Conservation (phyloP, 2,797 vertebrate genomes). For the Hipposideros larvatus region DNA sequence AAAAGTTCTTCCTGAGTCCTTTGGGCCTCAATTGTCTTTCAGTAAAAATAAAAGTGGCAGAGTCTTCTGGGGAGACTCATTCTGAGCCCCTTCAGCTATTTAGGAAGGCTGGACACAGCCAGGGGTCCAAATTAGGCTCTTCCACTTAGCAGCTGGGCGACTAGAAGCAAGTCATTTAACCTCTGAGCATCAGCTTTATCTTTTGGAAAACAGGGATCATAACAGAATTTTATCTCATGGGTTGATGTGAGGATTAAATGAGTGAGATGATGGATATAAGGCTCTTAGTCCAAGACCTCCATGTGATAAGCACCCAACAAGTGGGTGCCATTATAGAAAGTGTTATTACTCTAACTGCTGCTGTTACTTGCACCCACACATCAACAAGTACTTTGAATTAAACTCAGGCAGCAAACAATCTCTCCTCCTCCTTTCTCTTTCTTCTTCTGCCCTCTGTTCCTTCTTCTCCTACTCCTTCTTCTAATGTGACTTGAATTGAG, state of each 20-base stretch:
- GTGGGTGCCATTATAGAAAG: not conserved
- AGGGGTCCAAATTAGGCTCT: not conserved
- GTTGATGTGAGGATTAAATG: not conserved
- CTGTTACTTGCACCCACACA: not conserved
- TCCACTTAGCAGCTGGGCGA: not conserved
- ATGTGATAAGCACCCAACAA: not conserved
- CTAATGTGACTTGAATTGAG: constrained; percentile 18
- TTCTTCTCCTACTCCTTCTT: not conserved
- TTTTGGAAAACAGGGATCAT: not conserved
- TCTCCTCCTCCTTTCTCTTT: not conserved
- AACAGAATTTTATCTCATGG: not conserved
- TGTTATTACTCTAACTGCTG: not conserved
- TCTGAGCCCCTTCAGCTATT: not conserved
- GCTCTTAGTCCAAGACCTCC: not conserved
- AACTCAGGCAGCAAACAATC: not conserved
- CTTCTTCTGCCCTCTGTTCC: not conserved
- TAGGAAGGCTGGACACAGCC: not conserved
- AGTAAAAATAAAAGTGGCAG: not conserved
- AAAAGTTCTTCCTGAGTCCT: not conserved
- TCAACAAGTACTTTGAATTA: not conserved
- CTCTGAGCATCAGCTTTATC: constrained; percentile 6
- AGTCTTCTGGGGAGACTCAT: not conserved
- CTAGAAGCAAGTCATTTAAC: not conserved
- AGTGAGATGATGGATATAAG: not conserved
- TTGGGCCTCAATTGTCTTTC: not conserved